These are phyloP conservation scores for Macropus fuliginosus DNA, from an alignment of 2,797 vertebrate species.

Conservation along the genomic window DNA sequence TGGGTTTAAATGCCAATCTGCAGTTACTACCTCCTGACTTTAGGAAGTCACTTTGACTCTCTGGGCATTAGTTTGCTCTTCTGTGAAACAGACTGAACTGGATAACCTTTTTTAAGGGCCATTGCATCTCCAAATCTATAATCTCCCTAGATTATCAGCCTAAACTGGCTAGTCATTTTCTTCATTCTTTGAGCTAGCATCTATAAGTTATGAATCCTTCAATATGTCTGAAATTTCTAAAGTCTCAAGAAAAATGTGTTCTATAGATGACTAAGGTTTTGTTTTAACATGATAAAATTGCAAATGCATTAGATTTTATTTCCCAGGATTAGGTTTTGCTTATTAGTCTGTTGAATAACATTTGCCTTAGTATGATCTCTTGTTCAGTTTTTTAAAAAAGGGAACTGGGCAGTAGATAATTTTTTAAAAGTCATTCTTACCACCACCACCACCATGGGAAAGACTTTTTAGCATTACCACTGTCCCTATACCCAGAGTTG, in stretches of 20 bases:
- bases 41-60: background rate
- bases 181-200: conserved; percentile 16
- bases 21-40: background rate
- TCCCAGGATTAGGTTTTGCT: conserved; percentile 26
- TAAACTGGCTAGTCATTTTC: background rate
- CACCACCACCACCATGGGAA: background rate
- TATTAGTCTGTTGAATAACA: conserved; percentile 8
- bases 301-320: conserved; percentile 8
- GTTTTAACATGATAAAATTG: conserved; percentile 13
- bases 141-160: background rate
- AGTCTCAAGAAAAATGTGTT: conserved; percentile 9
- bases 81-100: background rate
- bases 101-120: background rate
- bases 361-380: conserved; percentile 24
- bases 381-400: conserved; percentile 46
- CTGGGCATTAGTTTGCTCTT: background rate
- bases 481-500: background rate
- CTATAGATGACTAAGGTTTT: background rate
- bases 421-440: conserved; percentile 44
- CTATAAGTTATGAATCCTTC: background rate
- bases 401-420: conserved; percentile 37
- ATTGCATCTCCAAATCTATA: background rate
- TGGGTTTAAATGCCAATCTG: background rate
- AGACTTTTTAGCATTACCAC: background rate
- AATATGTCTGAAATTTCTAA: conserved; percentile 11